phyloP scores from a whole-genome alignment of 2,888 invertebrate genomes.

The Scaptomyza tumidula region DNA sequence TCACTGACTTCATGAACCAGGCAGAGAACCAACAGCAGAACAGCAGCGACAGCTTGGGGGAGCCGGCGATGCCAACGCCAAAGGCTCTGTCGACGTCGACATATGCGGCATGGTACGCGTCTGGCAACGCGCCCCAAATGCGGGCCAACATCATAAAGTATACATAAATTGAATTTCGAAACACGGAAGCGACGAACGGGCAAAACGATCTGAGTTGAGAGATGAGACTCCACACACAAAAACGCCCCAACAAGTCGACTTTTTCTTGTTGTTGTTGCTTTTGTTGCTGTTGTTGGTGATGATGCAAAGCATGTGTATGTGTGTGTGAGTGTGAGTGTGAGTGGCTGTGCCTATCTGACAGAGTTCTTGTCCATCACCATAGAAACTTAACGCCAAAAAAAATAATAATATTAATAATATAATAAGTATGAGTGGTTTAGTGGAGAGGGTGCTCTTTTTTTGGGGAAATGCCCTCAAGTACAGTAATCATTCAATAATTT shows the following conservation, averaged over 20 bases:
- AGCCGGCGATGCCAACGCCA: constrained; percentile 51
- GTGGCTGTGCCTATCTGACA: constrained; percentile 5
- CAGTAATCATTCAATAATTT: background rate
- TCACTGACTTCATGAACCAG: constrained; percentile 57
- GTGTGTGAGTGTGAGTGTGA: constrained; percentile 10
- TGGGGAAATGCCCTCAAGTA: background rate
- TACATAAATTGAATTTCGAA: constrained; percentile 78
- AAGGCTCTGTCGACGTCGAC: constrained; percentile 19
- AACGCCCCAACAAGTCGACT: constrained; percentile 53
- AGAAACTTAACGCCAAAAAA: constrained; percentile 35
- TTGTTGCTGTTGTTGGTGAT: constrained; percentile 46
- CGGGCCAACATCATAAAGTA: constrained; percentile 65
- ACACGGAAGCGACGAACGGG: constrained; percentile 67
- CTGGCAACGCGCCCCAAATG: constrained; percentile 48
- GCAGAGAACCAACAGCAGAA: constrained; percentile 20
- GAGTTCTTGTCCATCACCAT: constrained; percentile 46
- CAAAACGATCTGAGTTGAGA: constrained; percentile 32
- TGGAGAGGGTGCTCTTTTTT: background rate
- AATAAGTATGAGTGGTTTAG: constrained; percentile 2
- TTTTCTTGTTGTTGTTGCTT: constrained; percentile 32
- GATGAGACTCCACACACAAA: constrained; percentile 25
- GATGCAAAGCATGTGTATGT: constrained; percentile 38
- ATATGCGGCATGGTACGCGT: constrained; percentile 47
- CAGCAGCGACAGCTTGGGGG: constrained; percentile 34
- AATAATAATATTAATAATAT: constrained; percentile 34